Evolutionary conservation across 2,888 invertebrate genomes (phyloP), one percentile per base, ranked within the genome.

Genomic region (Diogma glabrata): DNA sequence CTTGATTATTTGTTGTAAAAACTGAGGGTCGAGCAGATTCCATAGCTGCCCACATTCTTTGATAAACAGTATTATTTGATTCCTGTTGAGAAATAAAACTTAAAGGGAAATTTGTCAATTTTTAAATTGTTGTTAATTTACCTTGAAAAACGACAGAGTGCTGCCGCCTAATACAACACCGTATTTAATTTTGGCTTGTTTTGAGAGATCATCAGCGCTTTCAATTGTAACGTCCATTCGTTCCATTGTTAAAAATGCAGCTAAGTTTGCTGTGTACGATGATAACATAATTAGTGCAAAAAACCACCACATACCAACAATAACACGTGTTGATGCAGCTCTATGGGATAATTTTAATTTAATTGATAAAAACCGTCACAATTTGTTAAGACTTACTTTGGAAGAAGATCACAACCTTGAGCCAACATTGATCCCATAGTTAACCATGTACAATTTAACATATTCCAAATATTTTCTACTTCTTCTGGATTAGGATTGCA

Each of bases 101-200:
- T 20, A 23, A n/a, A n/a, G n/a, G n/a, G n/a, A n/a, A n/a, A 23
- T 24, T 24, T 24, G 9, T 24, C 6, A 24, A 24, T 52, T 51
- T 2, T 22, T 7, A 22, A 36, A 14, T 12, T 7, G 1, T 10
- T n/a, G n/a, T 28, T 7, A 5, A 8, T 64, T 63, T 72, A 91
- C 87, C 76, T 82, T 82, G 64, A 97, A 97, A 70, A 97, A 97
- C 1, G 82, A 79, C 61, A 81, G 80, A 0, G 96, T 96, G 4
- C 95, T 88, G 14, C 96, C 97, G 17, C 86, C 87, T 33, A 66
- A 61, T n/a, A 94, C 72, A n/a, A 87, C 85, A 4, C 97, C 97
- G 67, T 94, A 97, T 69, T 94, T 93, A 58, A 97, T 93, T 70
- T 89, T 89, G n/a, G 82, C 89, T 69, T 97, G 96, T 62, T 83